Evolutionary conservation across 2,113 vertebrate species (phyloP), one percentile per base, ranked within the genome.

Genomic region (Carassius carassius): DNA sequence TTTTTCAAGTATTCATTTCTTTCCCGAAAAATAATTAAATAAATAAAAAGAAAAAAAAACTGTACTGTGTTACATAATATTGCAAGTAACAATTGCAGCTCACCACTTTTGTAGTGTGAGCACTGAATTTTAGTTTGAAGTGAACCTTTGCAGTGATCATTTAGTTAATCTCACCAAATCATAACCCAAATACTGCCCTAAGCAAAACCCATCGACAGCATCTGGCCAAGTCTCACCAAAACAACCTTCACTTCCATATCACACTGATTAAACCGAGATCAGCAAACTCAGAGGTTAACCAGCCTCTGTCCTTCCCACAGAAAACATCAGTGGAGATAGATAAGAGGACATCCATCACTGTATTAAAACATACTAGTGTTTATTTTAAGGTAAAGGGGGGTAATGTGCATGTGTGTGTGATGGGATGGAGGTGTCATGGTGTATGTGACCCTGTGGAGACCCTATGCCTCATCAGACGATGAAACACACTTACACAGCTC

Each of bases 401-500:
- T 54, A 21, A 70, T 60, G 54, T 78, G 67, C 35, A 11, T 51
- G 51, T 83, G 62, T 83, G 65, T 79, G 82, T 54, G 81, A 78
- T 29, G 62, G 37, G 79, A 81, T 5, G 78, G 62, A 69, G 74
- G 62, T 84, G 49, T 81, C 67, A 60, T 75, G 44, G 70, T 62
- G 76, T 77, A 70, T 44, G 25, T 95, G 92, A 91, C 91, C 92
- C 88, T 90, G 90, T 94, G 92, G 94, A 94, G 93, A 93, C 92
- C 93, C 82, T 62, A 78, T 44, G 41, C 78, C 78, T 86, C 85
- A 86, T 88, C 87, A 95, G 93, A 92, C 94, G 91, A 94, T 93
- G 91, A 92, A 94, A 90, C 92, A 93, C 91, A 92, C 89, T 92
- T 93, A 91, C 92, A 88, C 90, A 91, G 93, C 91, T 94, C 93